Evolutionary conservation across 35 echinoderm and acorn worm species (phyloP).

Genomic region (Acanthaster planci): DNA sequence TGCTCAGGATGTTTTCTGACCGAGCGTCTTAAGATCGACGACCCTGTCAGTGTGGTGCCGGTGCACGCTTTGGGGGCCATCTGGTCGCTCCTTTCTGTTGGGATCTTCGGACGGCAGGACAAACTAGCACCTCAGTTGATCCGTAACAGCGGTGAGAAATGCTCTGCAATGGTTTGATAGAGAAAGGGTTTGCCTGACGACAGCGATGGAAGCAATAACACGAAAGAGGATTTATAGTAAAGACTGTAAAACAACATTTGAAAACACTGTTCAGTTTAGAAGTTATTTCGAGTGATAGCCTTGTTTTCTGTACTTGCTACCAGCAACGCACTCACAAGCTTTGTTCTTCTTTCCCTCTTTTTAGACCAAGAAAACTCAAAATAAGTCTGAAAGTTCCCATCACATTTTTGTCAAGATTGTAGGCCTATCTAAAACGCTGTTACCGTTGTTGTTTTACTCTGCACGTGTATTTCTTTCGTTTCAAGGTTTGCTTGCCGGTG

Average conservation of each 20-base stretch:
- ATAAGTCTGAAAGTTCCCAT: no score
- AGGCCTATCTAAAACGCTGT: no score
- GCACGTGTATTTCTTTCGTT: not conserved
- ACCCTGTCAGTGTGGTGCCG: slow-evolving; percentile 74
- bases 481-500: slow-evolving; percentile 73
- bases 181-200: not conserved
- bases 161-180: not conserved
- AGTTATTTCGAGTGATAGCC: no score
- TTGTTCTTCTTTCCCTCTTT: no score
- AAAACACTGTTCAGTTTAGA: no score
- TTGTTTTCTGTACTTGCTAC: no score
- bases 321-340: no score
- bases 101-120: slow-evolving; percentile 60
- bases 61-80: slow-evolving; percentile 65
- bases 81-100: slow-evolving; percentile 71
- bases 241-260: not conserved
- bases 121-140: slow-evolving; percentile 27
- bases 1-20: slow-evolving; percentile 54
- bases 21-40: slow-evolving; percentile 67
- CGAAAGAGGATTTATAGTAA: not conserved
- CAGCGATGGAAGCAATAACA: not conserved
- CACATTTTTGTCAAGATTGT: no score
- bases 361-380: no score
- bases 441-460: no score
- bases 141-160: not conserved